Conservation (phyloP, 2,797 vertebrate genomes). For the Apodemus agrarius region DNA sequence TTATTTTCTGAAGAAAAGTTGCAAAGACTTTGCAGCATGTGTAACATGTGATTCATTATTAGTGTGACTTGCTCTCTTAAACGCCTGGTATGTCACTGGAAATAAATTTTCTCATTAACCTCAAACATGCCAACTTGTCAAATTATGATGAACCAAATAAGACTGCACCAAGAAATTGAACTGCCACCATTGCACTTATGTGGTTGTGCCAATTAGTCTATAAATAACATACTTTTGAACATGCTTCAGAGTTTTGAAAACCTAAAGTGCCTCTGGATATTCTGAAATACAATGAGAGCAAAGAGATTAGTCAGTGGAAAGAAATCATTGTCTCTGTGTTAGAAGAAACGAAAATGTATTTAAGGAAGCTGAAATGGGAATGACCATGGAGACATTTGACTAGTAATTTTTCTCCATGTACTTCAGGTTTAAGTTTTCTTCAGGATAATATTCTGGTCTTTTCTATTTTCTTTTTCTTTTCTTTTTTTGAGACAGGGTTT, state of each 20-base stretch:
- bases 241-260: constrained; percentile 57
- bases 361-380: neutral
- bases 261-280: constrained; percentile 44
- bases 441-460: neutral
- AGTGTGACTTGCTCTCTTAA: constrained; percentile 50
- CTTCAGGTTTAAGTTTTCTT: neutral
- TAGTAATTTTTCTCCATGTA: neutral
- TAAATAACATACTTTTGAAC: constrained; percentile 76
- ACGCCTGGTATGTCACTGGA: constrained; percentile 58
- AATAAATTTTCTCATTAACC: constrained; percentile 81
- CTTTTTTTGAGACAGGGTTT: too few relatives aligned
- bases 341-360: constrained; percentile 10
- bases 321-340: neutral
- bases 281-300: constrained; percentile 49
- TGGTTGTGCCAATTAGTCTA: constrained; percentile 80
- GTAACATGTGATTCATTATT: neutral
- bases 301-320: constrained; percentile 38
- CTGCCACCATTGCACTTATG: constrained; percentile 58
- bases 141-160: constrained; percentile 73
- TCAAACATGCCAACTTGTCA: constrained; percentile 77
- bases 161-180: neutral
- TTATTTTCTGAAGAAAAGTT: constrained; percentile 29
- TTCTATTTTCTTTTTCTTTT: too few relatives aligned
- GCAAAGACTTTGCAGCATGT: neutral
- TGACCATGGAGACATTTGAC: neutral